Conservation (phyloP, 2,888 invertebrate species). For the Pyrocoelia pectoralis region DNA sequence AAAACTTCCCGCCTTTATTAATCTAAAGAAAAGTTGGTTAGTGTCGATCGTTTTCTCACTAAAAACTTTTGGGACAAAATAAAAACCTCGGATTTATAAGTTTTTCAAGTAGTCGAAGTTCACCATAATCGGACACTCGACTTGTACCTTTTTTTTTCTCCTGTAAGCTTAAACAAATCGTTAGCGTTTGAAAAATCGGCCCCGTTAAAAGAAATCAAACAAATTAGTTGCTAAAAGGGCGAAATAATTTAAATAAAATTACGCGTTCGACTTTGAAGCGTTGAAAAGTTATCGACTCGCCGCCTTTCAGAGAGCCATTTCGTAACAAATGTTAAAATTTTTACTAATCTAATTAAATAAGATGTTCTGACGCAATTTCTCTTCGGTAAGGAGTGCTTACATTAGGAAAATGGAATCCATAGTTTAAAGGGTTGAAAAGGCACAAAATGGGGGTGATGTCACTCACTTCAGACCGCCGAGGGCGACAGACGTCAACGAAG, state of each 20-base stretch:
- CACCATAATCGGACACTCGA: neutral
- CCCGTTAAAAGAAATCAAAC: neutral
- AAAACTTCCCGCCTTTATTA: neutral
- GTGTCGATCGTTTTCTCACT: neutral
- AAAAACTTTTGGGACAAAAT: neutral
- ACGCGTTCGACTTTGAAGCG: neutral
- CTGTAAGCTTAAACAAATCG: neutral
- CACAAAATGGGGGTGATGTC: conserved; percentile 32
- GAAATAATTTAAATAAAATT: conserved; percentile 1
- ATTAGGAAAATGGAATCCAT: conserved; percentile 26
- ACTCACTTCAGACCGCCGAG: conserved; percentile 33
- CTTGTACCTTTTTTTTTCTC: neutral
- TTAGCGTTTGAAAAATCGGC: too few relatives aligned
- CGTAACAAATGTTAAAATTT: conserved; percentile 5
- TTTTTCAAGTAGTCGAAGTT: neutral
- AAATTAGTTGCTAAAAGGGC: neutral
- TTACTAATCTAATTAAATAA: conserved; percentile 19
- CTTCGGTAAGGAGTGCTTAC: conserved; percentile 18
- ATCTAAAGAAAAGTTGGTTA: neutral
- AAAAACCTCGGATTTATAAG: neutral
- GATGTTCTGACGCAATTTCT: conserved; percentile 22
- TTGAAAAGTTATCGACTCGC: neutral
- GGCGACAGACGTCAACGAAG: conserved; percentile 37
- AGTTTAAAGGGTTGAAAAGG: conserved; percentile 38
- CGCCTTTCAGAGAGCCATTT: neutral